Conservation (phyloP, 23 tunicate genomes). For the Ciona savignyi region DNA sequence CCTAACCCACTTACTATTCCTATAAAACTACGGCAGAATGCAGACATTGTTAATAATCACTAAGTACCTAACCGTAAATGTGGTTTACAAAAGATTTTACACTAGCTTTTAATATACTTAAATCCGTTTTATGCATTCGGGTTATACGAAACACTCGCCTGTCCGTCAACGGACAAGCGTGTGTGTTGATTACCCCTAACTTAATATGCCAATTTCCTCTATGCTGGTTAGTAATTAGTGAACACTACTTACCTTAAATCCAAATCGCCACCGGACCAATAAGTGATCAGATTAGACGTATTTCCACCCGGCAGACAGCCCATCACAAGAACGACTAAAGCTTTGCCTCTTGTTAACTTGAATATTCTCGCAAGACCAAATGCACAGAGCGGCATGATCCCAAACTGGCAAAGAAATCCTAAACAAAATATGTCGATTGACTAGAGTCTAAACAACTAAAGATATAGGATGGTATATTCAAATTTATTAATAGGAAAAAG, state of each 20-base stretch:
- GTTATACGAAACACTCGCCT: not conserved
- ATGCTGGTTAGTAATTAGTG: too few relatives aligned
- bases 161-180: too few relatives aligned
- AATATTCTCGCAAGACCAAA: slow-evolving; percentile 8
- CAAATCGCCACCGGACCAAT: slow-evolving; percentile 22
- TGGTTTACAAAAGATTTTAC: too few relatives aligned
- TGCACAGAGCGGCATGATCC: slow-evolving; percentile 32
- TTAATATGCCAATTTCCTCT: not conserved
- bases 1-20: too few relatives aligned
- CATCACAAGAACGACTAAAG: slow-evolving; percentile 24
- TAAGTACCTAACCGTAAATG: too few relatives aligned
- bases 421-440: not conserved
- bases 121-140: too few relatives aligned
- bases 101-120: too few relatives aligned
- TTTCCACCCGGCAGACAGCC: slow-evolving; percentile 35
- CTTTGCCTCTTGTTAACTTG: slow-evolving; percentile 4
- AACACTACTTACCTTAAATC: slow-evolving; percentile 25
- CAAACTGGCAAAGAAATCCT: slow-evolving; percentile 31
- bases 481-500: not conserved
- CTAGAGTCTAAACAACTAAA: not conserved
- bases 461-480: too few relatives aligned
- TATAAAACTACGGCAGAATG: too few relatives aligned
- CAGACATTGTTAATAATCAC: too few relatives aligned
- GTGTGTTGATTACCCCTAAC: not conserved
- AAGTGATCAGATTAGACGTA: slow-evolving; percentile 17